A percentile compares a stretch with the other conserved stretches of the same genome.
These are phyloP conservation scores for Drosophila falleni DNA, from an alignment of 2,888 invertebrate genomes.

Conservation along the genomic window DNA sequence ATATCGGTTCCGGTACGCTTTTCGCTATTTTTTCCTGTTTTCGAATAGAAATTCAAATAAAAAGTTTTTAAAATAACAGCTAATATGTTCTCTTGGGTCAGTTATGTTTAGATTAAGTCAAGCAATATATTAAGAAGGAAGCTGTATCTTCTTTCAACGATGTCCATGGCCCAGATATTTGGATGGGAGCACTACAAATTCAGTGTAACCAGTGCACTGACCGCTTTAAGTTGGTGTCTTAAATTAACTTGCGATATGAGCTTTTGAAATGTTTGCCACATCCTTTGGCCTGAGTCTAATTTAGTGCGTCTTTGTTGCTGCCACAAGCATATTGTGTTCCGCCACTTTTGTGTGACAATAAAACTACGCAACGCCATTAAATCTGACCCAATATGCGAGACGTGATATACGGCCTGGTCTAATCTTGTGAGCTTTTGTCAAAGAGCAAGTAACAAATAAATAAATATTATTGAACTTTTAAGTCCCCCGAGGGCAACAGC, in stretches of 20 bases:
- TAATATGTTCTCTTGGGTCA: neutral
- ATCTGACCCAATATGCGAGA: constrained; percentile 70
- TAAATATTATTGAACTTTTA: constrained; percentile 80
- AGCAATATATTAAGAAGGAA: constrained; percentile 19
- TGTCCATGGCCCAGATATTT: constrained; percentile 18
- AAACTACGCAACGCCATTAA: constrained; percentile 64
- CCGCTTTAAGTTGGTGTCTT: constrained; percentile 59
- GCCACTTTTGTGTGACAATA: constrained; percentile 53
- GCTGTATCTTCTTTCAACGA: constrained; percentile 9
- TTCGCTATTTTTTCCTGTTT: too few relatives aligned
- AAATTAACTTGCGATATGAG: constrained; percentile 64
- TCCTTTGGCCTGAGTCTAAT: constrained; percentile 40
- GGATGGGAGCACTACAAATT: constrained; percentile 36
- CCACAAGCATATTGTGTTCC: constrained; percentile 34
- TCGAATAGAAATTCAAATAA: too few relatives aligned
- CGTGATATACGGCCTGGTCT: constrained; percentile 69
- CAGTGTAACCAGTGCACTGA: constrained; percentile 52
- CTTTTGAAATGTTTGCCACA: constrained; percentile 52
- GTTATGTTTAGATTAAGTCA: neutral
- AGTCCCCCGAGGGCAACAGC: constrained; percentile 58
- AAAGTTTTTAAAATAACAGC: neutral
- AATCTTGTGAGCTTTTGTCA: constrained; percentile 76
- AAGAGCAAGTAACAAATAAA: constrained; percentile 78
- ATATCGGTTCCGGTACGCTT: too few relatives aligned
- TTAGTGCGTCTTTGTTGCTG: constrained; percentile 53